Evolutionary conservation across 2,888 invertebrate genomes (phyloP).

Genomic region (Dicranocentrus wangi): DNA sequence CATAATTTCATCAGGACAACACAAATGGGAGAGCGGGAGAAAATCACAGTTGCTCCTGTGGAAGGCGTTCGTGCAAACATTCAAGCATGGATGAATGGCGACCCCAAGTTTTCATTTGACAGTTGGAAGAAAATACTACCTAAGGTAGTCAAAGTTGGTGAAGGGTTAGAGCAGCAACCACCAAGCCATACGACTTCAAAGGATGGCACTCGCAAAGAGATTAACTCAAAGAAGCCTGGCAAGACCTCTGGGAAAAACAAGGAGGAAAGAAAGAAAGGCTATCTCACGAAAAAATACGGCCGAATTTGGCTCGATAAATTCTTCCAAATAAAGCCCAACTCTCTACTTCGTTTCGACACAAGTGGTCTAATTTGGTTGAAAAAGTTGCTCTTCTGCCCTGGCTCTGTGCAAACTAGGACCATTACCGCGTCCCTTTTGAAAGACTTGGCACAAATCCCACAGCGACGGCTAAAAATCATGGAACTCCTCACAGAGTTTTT

Average conservation of each 20-base stretch:
- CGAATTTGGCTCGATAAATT: slow-evolving; percentile 80
- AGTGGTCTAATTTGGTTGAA: slow-evolving; percentile 70
- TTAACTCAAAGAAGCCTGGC: slow-evolving; percentile 41
- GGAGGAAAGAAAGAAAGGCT: slow-evolving; percentile 76
- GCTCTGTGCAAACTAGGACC: slow-evolving; percentile 71
- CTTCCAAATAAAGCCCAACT: slow-evolving; percentile 64
- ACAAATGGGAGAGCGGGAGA: slow-evolving; percentile 75
- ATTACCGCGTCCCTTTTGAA: slow-evolving; percentile 71
- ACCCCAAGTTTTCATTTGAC: slow-evolving; percentile 81
- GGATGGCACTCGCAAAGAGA: slow-evolving; percentile 39
- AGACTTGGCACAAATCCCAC: slow-evolving; percentile 71
- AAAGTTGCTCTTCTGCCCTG: slow-evolving; percentile 72
- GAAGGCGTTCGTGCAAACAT: slow-evolving; percentile 83
- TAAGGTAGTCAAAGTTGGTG: slow-evolving; percentile 71
- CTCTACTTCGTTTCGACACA: slow-evolving; percentile 59
- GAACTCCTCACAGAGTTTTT: slow-evolving; percentile 91
- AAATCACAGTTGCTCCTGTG: slow-evolving; percentile 78
- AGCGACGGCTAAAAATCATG: slow-evolving; percentile 78
- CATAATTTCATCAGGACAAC: slow-evolving; percentile 81
- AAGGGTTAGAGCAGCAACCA: neutral
- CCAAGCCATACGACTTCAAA: no score
- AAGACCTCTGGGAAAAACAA: slow-evolving; percentile 41
- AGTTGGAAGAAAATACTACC: slow-evolving; percentile 81
- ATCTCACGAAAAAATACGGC: slow-evolving; percentile 85
- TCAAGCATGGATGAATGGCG: slow-evolving; percentile 83